Percentiles rank a stretch among this genome's conserved stretches.
Evolutionary conservation across 2,113 vertebrate species (phyloP).

Genomic region (Brachyistius frenatus): DNA sequence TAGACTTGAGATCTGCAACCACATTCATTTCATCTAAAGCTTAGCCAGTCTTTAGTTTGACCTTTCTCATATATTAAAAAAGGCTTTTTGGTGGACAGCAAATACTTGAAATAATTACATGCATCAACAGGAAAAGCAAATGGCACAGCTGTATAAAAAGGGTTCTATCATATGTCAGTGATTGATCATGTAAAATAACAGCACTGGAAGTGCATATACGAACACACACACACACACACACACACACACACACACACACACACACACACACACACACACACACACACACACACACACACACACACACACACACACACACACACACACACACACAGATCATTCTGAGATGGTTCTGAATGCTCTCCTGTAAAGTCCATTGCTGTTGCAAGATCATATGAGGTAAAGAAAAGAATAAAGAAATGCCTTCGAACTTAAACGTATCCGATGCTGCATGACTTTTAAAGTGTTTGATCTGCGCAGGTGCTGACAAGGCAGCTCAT

Average conservation of each 20-base stretch:
- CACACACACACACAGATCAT: conserved; percentile 8
- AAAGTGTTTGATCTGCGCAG: conserved; percentile 61
- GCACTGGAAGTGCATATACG: conserved; percentile 26
- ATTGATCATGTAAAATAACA: conserved; percentile 49
- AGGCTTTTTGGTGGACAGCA: conserved; percentile 24
- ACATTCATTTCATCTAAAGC: conserved; percentile 11
- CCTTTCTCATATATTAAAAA: conserved; percentile 19
- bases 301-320: conserved; percentile 17
- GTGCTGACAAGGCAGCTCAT: conserved; percentile 55
- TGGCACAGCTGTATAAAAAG: conserved; percentile 42
- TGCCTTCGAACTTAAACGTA: conserved; percentile 36
- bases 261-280: conserved; percentile 17
- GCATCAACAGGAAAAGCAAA: conserved; percentile 63
- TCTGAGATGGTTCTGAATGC: conserved; percentile 29
- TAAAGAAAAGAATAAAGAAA: conserved; percentile 51
- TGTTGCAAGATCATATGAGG: conserved; percentile 44
- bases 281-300: conserved; percentile 15
- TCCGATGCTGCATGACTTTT: conserved; percentile 44
- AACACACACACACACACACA: conserved; percentile 13
- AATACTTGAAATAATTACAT: conserved; percentile 49
- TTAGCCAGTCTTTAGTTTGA: neutral
- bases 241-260: conserved; percentile 6
- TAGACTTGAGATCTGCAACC: neutral
- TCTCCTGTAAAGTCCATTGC: conserved; percentile 29
- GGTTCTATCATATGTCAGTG: conserved; percentile 42